Base-by-base conservation (phyloP, 2,113 vertebrate genomes). In the Dinomys branickii region DNA sequence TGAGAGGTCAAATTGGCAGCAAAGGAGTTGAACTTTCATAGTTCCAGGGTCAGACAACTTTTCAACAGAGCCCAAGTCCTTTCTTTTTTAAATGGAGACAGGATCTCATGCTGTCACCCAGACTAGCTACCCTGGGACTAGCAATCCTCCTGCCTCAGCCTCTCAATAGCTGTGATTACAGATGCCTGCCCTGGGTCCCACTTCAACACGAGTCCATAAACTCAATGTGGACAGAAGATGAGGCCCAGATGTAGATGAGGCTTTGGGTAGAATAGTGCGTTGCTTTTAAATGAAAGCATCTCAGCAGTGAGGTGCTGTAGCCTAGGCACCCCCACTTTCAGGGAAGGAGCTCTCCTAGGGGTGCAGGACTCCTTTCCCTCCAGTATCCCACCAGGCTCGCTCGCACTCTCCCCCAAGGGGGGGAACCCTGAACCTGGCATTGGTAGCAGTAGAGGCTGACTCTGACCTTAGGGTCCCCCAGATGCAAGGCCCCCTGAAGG, bases 1-100 rank as follows among this genome's bases (percentile, higher is more conserved):
- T 83, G 90, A 95, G 91, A 96, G 94, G 95, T 97, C 94, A 92
- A 91, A 85, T n/a, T 75, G 59, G 82, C 67, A 63, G 33, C 71
- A 90, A 80, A 75, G 41, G 22, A 77, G 54, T 82, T 90, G 78
- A 85, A 96, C 59, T 97, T 91, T 67, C 71, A 94, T n/a, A 92
- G 77, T 63, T 95, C 85, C 47, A n/a, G 44, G 90, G 54, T 97
- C 91, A 95, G 19, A 94, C 30, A 95, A 61, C 63, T 88, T 94
- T 77, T 92, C 69, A 75, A 84, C 85, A 92, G 38, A 56, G 63
- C 92, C 38, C 30, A 33, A 85, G 75, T 73, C 12, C 28, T 9
- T 12, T 1, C 7, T 2, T 3, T 26, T 73, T 35, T 5, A 5
- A 24, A 3, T 41, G 38, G 22, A 91, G 26, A 67, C 26, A 47